A percentile compares a stretch with the other conserved stretches of the same genome.
Conservation (phyloP, 2,113 vertebrate species). For the Muscicapa adusta region DNA sequence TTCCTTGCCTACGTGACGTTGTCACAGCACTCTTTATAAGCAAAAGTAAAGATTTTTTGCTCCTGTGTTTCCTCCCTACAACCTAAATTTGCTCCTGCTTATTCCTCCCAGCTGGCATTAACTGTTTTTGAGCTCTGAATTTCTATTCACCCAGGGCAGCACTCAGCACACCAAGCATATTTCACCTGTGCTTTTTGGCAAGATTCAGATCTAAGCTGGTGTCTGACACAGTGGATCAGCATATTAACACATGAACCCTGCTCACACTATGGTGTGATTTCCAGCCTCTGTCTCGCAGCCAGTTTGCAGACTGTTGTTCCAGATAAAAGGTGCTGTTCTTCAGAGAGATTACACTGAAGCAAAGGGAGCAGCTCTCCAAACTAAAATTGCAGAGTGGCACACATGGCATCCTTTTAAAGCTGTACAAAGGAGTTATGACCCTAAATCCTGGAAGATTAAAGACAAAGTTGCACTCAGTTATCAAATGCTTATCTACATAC, state of each 20-base stretch:
- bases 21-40: not conserved
- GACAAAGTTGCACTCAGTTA: not conserved
- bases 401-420: not conserved
- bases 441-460: not conserved
- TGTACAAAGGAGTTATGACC: not conserved
- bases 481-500: not conserved
- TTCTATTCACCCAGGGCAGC: not conserved
- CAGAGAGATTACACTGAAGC: not conserved
- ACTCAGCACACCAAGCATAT: not conserved
- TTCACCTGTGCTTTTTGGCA: constrained; percentile 30
- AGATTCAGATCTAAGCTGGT: not conserved
- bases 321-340: constrained; percentile 28
- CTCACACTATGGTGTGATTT: not conserved
- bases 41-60: constrained; percentile 22
- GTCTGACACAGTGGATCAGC: constrained; percentile 14
- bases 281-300: not conserved
- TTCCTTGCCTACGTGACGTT: constrained; percentile 45
- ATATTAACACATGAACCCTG: constrained; percentile 4
- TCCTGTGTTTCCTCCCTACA: not conserved
- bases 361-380: not conserved
- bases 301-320: not conserved
- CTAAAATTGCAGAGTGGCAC: not conserved
- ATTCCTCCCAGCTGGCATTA: constrained; percentile 4
- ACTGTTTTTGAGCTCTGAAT: not conserved
- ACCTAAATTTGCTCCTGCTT: not conserved